Evolutionary conservation across 1,140 invertebrate species (phyloP).

Genomic region (Polyergus mexicanus): DNA sequence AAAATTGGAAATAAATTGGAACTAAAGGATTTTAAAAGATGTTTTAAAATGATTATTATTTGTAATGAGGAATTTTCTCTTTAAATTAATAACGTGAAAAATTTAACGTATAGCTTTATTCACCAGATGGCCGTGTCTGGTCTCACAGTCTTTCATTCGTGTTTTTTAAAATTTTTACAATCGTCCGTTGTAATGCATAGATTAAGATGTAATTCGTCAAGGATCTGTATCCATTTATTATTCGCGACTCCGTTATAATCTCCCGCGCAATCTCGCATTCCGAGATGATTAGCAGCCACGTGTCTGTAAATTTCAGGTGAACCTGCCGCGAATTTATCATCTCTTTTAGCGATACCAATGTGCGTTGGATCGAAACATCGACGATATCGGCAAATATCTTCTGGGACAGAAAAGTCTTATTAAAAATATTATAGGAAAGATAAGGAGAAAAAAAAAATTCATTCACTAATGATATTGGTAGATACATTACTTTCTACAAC

Average conservation of each 20-base stretch:
- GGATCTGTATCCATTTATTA: slow-evolving; percentile 27
- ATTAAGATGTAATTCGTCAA: slow-evolving; percentile 30
- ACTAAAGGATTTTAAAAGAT: neutral
- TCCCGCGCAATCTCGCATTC: slow-evolving; percentile 16
- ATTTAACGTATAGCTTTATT: neutral
- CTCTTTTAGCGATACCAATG: neutral
- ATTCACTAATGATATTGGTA: neutral
- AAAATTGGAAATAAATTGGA: neutral
- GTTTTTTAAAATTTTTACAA: slow-evolving; percentile 22
- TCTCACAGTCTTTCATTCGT: neutral
- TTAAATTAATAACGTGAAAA: slow-evolving; percentile 21
- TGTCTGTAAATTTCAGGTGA: slow-evolving; percentile 15
- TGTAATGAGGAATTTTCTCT: neutral
- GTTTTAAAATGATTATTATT: neutral
- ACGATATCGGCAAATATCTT: neutral
- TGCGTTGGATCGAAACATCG: neutral
- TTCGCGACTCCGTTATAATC: neutral
- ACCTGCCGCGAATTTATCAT: neutral
- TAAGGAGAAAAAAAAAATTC: neutral
- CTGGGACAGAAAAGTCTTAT: neutral
- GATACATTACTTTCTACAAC: neutral
- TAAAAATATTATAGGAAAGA: neutral
- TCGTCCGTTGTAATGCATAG: neutral
- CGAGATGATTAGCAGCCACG: slow-evolving; percentile 12
- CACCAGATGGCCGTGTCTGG: neutral